phyloP scores from a whole-genome alignment of 2,113 vertebrate species.

The Hystrix brachyura region DNA sequence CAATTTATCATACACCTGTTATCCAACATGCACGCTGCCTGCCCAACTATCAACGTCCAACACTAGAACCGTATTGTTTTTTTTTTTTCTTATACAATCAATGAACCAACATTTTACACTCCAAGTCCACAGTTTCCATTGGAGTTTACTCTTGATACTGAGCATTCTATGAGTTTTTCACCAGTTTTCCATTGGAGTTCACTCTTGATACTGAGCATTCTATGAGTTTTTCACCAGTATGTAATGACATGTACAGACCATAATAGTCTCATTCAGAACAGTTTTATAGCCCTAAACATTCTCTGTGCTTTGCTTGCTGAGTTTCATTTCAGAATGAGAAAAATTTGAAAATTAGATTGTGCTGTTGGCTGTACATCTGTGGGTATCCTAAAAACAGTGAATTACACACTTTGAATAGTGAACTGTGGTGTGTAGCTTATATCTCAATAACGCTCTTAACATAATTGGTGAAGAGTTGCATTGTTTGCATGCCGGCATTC shows the following conservation, averaged over 20 bases:
- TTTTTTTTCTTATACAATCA: not conserved
- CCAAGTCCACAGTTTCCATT: not conserved
- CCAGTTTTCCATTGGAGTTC: not conserved
- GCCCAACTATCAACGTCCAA: not conserved
- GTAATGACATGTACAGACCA: not conserved
- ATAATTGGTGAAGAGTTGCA: not conserved
- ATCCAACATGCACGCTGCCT: not conserved
- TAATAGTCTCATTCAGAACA: not conserved
- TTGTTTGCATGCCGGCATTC: not conserved
- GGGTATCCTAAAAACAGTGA: not conserved
- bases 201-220: not conserved
- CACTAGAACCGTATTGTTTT: not conserved
- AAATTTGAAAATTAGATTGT: slow-evolving; percentile 38
- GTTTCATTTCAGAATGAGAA: not conserved
- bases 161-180: not conserved
- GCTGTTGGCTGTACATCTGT: not conserved
- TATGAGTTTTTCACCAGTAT: not conserved
- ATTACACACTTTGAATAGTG: not conserved
- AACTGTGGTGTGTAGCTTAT: not conserved
- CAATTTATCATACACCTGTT: not conserved
- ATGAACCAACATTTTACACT: not conserved
- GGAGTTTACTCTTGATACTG: not conserved
- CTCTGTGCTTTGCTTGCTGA: not conserved
- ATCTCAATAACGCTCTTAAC: not conserved
- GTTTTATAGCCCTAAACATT: not conserved